These are phyloP conservation scores for Gymnothorax javanicus DNA, from an alignment of 2,797 vertebrate species.

Conservation along the genomic window DNA sequence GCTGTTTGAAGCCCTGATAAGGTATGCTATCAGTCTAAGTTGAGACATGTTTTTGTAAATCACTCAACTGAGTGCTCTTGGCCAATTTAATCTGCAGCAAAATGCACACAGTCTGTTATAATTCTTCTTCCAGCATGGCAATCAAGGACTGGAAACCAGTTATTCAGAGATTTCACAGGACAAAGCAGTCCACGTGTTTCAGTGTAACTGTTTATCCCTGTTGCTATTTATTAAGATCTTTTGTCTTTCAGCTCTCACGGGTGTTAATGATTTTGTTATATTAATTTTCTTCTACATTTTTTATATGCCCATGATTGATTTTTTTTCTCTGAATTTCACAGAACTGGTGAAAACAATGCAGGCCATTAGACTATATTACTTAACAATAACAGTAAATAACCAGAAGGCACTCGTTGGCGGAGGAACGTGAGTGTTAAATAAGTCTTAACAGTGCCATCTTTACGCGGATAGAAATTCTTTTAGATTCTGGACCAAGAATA, in stretches of 20 bases:
- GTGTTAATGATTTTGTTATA: neutral
- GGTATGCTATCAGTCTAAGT: slow-evolving; percentile 42
- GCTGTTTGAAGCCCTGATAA: slow-evolving; percentile 41
- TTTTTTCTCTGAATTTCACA: neutral
- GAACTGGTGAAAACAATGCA: neutral
- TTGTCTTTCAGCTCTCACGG: neutral
- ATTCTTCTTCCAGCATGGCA: neutral
- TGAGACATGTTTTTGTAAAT: slow-evolving; percentile 28
- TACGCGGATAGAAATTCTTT: too few relatives aligned
- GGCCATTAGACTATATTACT: neutral
- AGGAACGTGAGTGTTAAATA: too few relatives aligned
- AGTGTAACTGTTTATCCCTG: neutral
- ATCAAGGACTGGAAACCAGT: slow-evolving; percentile 6
- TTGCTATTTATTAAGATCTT: neutral
- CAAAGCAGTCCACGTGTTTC: neutral
- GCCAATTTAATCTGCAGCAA: slow-evolving; percentile 20
- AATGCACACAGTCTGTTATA: slow-evolving; percentile 20
- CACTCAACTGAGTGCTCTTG: slow-evolving; percentile 7
- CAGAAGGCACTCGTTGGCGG: too few relatives aligned
- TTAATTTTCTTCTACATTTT: neutral
- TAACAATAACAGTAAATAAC: too few relatives aligned
- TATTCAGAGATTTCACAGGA: neutral
- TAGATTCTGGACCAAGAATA: too few relatives aligned
- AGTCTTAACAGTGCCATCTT: too few relatives aligned
- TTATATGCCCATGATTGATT: neutral